These are phyloP conservation scores for Orestias chungarensis DNA, from an alignment of 2,797 vertebrate species.

Conservation along the genomic window DNA sequence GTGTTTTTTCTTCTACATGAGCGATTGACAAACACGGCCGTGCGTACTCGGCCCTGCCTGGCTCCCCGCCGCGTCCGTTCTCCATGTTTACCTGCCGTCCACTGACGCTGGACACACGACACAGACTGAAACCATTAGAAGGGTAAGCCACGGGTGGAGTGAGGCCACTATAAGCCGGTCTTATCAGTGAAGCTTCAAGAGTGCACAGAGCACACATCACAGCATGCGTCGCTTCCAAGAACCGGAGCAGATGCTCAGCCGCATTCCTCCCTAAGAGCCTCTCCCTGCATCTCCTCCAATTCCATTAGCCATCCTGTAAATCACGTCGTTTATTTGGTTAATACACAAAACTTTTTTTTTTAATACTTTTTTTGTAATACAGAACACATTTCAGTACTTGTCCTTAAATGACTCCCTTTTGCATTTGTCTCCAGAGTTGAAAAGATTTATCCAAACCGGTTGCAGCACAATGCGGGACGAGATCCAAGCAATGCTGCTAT, in stretches of 20 bases:
- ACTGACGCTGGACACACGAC: constrained; percentile 55
- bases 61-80: constrained; percentile 18
- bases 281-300: neutral
- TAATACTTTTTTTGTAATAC: neutral
- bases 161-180: constrained; percentile 55
- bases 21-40: constrained; percentile 55
- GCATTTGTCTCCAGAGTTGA: constrained; percentile 55
- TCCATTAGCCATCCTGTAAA: constrained; percentile 24
- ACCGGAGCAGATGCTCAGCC: constrained; percentile 48
- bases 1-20: constrained; percentile 54
- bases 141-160: constrained; percentile 43
- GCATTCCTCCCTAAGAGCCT: constrained; percentile 25
- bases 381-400: constrained; percentile 28
- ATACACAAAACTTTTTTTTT: constrained; percentile 1
- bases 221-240: constrained; percentile 64
- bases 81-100: constrained; percentile 52
- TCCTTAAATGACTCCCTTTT: constrained; percentile 52
- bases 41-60: constrained; percentile 28
- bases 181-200: constrained; percentile 59
- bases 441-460: constrained; percentile 64
- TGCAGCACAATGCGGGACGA: constrained; percentile 60
- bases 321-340: constrained; percentile 22
- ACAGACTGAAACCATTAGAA: constrained; percentile 63
- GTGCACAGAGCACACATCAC: constrained; percentile 42
- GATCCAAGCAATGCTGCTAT: constrained; percentile 50